phyloP scores from a whole-genome alignment of 2,888 invertebrate genomes.

The Pachliopta kotzebuea region DNA sequence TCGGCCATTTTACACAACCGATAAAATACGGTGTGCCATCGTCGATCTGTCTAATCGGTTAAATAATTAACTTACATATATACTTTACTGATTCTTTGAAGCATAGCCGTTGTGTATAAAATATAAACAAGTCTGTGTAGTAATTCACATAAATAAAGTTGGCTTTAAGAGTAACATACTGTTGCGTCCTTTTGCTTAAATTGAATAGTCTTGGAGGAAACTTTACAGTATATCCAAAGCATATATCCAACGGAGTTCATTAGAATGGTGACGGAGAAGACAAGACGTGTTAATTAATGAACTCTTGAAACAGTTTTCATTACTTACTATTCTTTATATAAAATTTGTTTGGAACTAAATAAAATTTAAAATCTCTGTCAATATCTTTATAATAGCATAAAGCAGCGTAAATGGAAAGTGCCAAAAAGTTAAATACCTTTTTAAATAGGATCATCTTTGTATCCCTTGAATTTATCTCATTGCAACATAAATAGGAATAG shows the following conservation, averaged over 20 bases:
- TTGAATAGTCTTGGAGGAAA: constrained; percentile 10
- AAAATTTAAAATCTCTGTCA: background rate
- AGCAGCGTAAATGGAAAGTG: background rate
- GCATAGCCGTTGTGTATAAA: background rate
- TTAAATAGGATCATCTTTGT: too few relatives aligned
- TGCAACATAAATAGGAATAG: too few relatives aligned
- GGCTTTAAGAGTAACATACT: background rate
- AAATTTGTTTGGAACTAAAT: background rate
- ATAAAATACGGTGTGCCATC: too few relatives aligned
- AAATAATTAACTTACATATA: too few relatives aligned
- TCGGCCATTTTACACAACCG: too few relatives aligned
- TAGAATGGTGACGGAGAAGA: background rate
- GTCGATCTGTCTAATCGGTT: too few relatives aligned
- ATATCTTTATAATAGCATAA: too few relatives aligned
- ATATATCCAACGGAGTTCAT: constrained; percentile 5
- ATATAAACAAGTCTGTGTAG: background rate
- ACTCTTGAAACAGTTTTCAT: constrained; percentile 2
- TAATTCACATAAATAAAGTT: background rate
- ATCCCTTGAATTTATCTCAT: too few relatives aligned
- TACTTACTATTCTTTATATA: background rate
- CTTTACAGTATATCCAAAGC: constrained; percentile 1
- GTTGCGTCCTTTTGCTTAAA: constrained; percentile 11
- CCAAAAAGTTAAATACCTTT: too few relatives aligned
- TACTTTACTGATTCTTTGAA: too few relatives aligned
- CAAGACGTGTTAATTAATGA: constrained; percentile 23